Percentiles rank a stretch among this genome's conserved stretches.
phyloP scores from a whole-genome alignment of 2,888 invertebrate species.

The Dicyrtoma fusca region DNA sequence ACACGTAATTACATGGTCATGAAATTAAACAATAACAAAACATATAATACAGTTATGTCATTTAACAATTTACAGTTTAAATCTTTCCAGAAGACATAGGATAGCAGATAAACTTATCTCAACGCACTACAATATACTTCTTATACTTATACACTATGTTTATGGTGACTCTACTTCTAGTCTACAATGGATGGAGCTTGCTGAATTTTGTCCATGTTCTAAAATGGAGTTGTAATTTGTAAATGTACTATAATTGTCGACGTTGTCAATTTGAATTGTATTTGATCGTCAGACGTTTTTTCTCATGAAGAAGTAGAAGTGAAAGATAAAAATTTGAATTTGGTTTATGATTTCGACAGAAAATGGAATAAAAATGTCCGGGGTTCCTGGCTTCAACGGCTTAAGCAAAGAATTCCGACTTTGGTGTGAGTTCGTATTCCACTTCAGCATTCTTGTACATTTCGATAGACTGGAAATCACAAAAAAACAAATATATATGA shows the following conservation, averaged over 20 bases:
- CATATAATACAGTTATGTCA: no score
- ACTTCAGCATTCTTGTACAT: constrained; percentile 93
- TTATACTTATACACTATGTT: no score
- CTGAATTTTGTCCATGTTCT: neutral
- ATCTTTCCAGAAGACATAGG: no score
- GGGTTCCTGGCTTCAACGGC: neutral
- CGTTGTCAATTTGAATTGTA: no score
- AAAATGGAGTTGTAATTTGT: neutral
- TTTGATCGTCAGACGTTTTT: neutral
- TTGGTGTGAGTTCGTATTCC: constrained; percentile 85
- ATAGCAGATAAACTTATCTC: no score
- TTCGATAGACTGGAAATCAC: constrained; percentile 73
- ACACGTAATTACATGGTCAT: no score
- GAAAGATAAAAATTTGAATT: neutral
- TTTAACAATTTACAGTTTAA: no score
- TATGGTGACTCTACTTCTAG: no score
- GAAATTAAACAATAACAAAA: no score
- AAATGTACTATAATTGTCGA: no score
- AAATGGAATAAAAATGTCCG: neutral
- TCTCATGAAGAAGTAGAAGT: neutral
- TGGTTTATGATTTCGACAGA: neutral
- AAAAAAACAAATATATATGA: no score
- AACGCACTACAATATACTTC: no score
- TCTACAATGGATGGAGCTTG: neutral
- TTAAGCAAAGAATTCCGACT: constrained; percentile 89